Base-by-base conservation (phyloP, 1,140 invertebrate species). In the Sycophaga agraensis region DNA sequence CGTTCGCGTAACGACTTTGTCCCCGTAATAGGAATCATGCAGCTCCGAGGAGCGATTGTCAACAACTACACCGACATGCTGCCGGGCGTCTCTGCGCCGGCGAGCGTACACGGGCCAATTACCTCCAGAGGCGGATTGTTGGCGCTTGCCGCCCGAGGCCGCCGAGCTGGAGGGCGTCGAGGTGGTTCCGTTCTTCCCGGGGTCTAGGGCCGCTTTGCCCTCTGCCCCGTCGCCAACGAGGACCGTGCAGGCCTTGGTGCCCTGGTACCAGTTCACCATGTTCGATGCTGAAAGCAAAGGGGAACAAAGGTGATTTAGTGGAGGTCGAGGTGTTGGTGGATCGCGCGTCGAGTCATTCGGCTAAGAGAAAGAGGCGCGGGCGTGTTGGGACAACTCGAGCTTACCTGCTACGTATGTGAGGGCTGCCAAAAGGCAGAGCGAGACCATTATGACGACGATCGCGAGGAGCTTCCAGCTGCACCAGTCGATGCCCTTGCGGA, bases 381-480 rank as follows among this genome's bases (percentile, higher is more conserved):
- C 11, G 4, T 31, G 11, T 31, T 31, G 28, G 28, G 11, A 11
- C 14, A 55, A 48, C 6, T n/a, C 37, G 37, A 4, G 43, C 79
- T 85, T 83, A 95, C 93, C 91, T 85, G 91, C 89, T 78, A 96
- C 89, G 81, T 94, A 95, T 55, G 89, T 89, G 51, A 94, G 84
- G 55, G 91, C 88, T 54, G 92, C 89, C 63, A 89, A 86, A 64
- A 96, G 82, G 64, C 92, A 84, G 63, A 92, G 84, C 63, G 90
- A 88, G 61, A 93, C 83, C 73, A 92, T 86, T 70, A 95, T 90
- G 70, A 93, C 89, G 50, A 90, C 85, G 70, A 96, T 89, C 21
- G 93, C 91, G 49, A 92, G 88, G 75, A 93, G 91, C 78, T 92
- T 92, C 91, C 93, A 96, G 50, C 90, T 91, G 79, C 93, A 96